Evolutionary conservation across 2,113 vertebrate species (phyloP).

Genomic region (Picathartes gymnocephalus): DNA sequence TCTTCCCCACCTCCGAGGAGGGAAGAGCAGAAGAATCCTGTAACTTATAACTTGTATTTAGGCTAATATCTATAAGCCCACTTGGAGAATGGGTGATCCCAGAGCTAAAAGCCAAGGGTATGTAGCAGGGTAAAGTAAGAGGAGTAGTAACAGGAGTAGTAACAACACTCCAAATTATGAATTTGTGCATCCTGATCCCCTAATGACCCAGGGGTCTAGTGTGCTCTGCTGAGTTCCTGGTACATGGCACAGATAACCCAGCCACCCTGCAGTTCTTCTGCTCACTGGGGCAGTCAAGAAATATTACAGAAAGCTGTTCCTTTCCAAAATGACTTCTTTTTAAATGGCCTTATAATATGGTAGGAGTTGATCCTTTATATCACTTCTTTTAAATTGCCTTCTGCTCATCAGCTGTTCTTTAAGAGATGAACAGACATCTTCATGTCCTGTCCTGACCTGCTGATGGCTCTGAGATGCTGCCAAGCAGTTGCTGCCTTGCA

Average conservation of each 20-base stretch:
- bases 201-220: background rate
- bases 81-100: background rate
- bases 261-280: background rate
- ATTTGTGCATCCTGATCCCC: background rate
- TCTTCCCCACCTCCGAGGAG: background rate
- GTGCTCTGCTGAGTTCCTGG: background rate
- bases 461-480: background rate
- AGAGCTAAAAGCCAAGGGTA: background rate
- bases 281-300: background rate
- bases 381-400: conserved; percentile 15
- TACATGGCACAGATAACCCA: background rate
- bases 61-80: background rate
- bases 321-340: background rate
- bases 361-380: conserved; percentile 8
- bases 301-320: background rate
- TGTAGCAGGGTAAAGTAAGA: background rate
- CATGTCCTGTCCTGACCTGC: background rate
- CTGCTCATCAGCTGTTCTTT: conserved; percentile 36
- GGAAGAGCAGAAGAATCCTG: background rate
- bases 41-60: background rate
- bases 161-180: background rate
- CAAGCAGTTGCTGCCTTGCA: background rate
- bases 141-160: background rate
- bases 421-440: conserved; percentile 1
- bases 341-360: background rate